These are phyloP conservation scores for Spea multiplicata DNA, from an alignment of 2,113 vertebrate genomes.

Conservation along the genomic window DNA sequence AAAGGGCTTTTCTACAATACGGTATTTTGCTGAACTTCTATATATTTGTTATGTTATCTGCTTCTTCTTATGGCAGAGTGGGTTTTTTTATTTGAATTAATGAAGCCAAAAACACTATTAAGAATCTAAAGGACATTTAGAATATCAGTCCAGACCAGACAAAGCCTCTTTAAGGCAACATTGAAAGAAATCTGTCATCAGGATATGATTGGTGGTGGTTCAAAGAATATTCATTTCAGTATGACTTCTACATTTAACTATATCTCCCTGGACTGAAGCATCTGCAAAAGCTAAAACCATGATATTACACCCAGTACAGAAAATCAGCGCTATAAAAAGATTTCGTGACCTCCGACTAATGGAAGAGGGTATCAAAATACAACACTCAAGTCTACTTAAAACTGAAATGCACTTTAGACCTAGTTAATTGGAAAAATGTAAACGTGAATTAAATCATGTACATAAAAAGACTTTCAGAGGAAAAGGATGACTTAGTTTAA, in stretches of 20 bases:
- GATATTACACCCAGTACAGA: neutral
- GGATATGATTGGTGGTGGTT: neutral
- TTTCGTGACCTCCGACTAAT: conserved; percentile 8
- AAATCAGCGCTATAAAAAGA: neutral
- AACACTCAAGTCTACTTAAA: neutral
- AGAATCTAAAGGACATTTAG: too few relatives aligned
- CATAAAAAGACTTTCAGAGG: conserved; percentile 14
- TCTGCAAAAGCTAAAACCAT: neutral
- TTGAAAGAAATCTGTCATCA: neutral
- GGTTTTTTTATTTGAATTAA: too few relatives aligned
- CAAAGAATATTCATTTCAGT: neutral
- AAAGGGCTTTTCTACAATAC: too few relatives aligned
- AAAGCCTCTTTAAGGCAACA: too few relatives aligned
- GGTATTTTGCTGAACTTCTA: too few relatives aligned
- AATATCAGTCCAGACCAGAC: too few relatives aligned
- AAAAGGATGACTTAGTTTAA: neutral
- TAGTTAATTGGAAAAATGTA: conserved; percentile 23
- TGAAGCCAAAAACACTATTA: too few relatives aligned
- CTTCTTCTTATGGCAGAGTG: too few relatives aligned
- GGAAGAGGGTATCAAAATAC: neutral
- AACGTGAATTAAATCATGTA: neutral
- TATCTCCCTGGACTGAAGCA: neutral
- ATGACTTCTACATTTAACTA: neutral
- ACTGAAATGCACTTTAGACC: conserved; percentile 3
- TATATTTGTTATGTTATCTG: too few relatives aligned